phyloP scores from a whole-genome alignment of 2,113 vertebrate species.

The Melierax canorus region DNA sequence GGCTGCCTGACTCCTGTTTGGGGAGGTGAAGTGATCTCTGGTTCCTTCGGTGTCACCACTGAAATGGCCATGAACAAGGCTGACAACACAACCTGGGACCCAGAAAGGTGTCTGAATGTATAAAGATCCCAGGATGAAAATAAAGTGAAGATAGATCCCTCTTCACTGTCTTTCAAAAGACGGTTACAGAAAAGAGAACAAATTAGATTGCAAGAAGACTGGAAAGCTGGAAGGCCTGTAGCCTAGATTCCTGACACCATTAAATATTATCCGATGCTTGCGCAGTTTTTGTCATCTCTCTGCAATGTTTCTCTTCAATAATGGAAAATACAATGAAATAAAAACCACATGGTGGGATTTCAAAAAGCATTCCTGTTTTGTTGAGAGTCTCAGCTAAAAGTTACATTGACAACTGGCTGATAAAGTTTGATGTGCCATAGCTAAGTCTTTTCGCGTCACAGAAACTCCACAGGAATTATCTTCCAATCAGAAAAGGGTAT shows the following conservation, averaged over 20 bases:
- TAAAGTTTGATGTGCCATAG: background rate
- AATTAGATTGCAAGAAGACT: background rate
- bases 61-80: background rate
- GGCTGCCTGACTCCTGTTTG: background rate
- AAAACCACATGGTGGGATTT: background rate
- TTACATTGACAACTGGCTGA: background rate
- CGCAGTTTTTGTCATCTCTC: conserved; percentile 19
- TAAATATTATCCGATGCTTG: background rate
- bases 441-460: background rate
- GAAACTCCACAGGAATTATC: background rate
- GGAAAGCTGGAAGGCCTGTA: background rate
- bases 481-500: background rate
- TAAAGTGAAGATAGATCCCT: background rate
- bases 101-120: background rate
- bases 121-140: background rate
- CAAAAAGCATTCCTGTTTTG: background rate
- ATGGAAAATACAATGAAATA: background rate
- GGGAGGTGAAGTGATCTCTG: background rate
- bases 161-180: background rate
- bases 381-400: background rate
- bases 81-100: background rate
- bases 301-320: background rate
- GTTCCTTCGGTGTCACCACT: background rate
- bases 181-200: background rate
- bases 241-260: background rate